phyloP scores from a whole-genome alignment of 2,113 vertebrate genomes.

The Andinoacara biseriatus region DNA sequence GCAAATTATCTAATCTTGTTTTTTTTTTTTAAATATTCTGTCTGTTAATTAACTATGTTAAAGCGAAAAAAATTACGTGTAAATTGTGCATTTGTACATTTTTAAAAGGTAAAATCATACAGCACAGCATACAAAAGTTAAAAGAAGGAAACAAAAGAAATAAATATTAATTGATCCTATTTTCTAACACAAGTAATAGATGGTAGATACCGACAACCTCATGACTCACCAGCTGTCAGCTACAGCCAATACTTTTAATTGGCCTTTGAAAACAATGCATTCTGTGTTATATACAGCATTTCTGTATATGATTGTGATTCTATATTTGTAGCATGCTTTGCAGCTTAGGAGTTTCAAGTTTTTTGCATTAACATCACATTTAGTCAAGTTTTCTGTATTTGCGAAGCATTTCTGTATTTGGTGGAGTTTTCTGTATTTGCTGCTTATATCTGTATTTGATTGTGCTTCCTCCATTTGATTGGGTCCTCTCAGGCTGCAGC shows the following conservation, averaged over 20 bases:
- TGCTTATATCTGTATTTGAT: neutral
- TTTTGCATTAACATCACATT: neutral
- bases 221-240: neutral
- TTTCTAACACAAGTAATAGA: neutral
- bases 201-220: neutral
- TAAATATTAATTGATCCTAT: neutral
- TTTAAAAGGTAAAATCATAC: neutral
- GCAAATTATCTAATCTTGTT: no score
- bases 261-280: neutral
- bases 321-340: neutral
- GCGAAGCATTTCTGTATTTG: neutral
- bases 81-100: neutral
- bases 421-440: constrained; percentile 3
- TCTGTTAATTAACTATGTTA: neutral
- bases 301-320: neutral
- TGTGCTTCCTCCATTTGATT: neutral
- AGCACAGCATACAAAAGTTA: neutral
- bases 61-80: neutral
- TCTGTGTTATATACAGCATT: neutral
- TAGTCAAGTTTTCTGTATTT: neutral
- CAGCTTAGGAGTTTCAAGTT: neutral
- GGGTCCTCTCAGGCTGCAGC: neutral
- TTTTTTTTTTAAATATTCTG: no score
- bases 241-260: neutral
- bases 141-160: neutral